These are phyloP conservation scores for Plecotus auritus DNA, from an alignment of 2,113 vertebrate genomes.

Conservation along the genomic window DNA sequence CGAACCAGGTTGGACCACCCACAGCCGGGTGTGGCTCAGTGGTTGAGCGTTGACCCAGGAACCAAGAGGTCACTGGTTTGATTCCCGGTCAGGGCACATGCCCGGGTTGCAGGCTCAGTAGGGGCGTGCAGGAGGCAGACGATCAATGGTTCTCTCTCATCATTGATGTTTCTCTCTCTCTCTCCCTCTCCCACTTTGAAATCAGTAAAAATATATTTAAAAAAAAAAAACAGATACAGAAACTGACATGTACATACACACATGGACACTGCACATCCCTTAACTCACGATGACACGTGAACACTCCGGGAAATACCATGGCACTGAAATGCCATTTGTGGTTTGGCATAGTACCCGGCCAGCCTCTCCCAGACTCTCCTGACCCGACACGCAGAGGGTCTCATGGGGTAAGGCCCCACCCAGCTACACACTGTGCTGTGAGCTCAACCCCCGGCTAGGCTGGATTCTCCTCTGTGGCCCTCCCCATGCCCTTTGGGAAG, in stretches of 20 bases:
- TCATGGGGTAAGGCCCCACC: too few species aligned
- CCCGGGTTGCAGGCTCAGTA: too few species aligned
- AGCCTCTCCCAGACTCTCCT: background rate
- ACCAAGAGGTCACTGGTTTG: too few species aligned
- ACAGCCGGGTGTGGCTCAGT: too few species aligned
- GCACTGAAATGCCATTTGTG: background rate
- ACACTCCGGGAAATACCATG: background rate
- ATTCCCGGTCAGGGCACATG: too few species aligned
- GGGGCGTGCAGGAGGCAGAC: too few species aligned
- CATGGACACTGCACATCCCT: background rate
- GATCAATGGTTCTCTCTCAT: too few species aligned
- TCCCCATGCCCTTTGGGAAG: background rate
- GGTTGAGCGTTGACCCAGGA: too few species aligned
- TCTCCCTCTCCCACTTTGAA: too few species aligned
- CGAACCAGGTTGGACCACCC: background rate
- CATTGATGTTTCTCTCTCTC: too few species aligned
- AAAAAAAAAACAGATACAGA: background rate
- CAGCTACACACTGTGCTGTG: background rate
- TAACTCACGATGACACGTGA: background rate
- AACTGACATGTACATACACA: background rate
- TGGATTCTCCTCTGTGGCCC: background rate
- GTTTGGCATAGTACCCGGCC: background rate
- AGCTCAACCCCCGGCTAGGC: background rate
- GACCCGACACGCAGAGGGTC: background rate
- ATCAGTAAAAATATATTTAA: too few species aligned